Base-by-base conservation (phyloP, 2,797 vertebrate species). In the Xiphophorus birchmanni region DNA sequence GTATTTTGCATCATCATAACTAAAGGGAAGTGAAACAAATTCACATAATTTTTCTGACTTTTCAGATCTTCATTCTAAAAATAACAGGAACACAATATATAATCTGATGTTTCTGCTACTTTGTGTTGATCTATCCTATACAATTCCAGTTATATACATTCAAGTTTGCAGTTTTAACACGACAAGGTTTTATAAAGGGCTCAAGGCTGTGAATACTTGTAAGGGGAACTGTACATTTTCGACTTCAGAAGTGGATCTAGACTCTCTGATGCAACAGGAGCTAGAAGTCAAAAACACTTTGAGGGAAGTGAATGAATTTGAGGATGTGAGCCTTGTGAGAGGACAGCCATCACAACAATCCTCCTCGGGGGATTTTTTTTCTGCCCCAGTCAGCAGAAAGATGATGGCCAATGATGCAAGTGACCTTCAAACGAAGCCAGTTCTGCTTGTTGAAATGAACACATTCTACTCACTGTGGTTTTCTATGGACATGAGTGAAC, bases 311-410 rank as follows among this genome's bases (percentile, higher is more conserved):
- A 23, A 17, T 60, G 56, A 72, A 21, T 87, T 82, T 84, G 63
- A 83, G 82, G 85, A 91, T 80, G 82, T 90, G 71, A 42, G 65
- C 56, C 72, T 87, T 81, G 77, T 78, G 75, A 89, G 84, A 89
- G 74, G 74, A 76, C 77, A 74, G 80, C 56, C 74, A 75, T 75
- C 29, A 45, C 32, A 40, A 63, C 6, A 45, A 29, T 65, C 76
- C 79, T 79, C 58, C 74, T 0, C 45, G 7, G 18, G 75, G 82
- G 82, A 67, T 78, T 82, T 54, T 52, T 23, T 89, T 90, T 85
- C 58, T 76, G 37, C 67, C 58, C 37, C 72, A 74, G 73, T 87
- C 87, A 90, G 82, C 84, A 81, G 77, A 87, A 86, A 81, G 44
- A 73, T 8, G 12, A 77, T n/a, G 75, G 76, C 80, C 80, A 74